These are phyloP conservation scores for Poecile atricapillus DNA, from an alignment of 2,113 vertebrate genomes.

Conservation along the genomic window DNA sequence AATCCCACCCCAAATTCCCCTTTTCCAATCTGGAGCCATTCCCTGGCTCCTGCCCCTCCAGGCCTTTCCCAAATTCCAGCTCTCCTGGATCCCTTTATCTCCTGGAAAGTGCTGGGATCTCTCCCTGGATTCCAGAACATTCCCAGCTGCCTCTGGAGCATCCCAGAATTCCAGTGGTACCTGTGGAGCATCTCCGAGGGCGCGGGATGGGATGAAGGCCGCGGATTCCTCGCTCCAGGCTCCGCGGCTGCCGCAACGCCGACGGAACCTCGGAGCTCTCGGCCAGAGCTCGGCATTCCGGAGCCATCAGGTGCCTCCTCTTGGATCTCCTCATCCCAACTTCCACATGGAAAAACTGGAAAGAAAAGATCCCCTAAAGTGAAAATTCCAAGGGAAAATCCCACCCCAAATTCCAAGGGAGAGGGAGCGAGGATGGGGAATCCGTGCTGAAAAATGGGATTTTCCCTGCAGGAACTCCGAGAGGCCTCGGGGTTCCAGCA, in stretches of 20 bases:
- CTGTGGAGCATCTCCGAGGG: no score
- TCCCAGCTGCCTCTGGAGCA: background rate
- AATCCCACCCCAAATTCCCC: no score
- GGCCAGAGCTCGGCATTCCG: slow-evolving; percentile 75
- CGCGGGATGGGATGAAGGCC: slow-evolving; percentile 73
- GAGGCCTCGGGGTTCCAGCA: background rate
- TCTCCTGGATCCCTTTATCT: no score
- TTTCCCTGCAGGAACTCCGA: no score
- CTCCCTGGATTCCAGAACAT: rapidly evolving
- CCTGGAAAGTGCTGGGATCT: background rate
- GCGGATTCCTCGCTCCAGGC: slow-evolving; percentile 4
- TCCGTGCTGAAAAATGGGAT: no score
- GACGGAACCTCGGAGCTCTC: background rate
- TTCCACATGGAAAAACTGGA: background rate
- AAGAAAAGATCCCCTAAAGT: no score
- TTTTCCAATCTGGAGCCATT: no score
- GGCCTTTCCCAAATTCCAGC: no score
- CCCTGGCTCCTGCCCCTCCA: no score
- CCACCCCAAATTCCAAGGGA: background rate
- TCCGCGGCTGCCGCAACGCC: slow-evolving; percentile 59
- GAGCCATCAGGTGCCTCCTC: slow-evolving; percentile 71
- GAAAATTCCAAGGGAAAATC: no score
- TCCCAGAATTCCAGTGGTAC: no score
- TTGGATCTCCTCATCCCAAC: slow-evolving; percentile 71
- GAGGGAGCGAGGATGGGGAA: background rate